Conservation (phyloP, 2,113 vertebrate species). For the Mixornis gularis region DNA sequence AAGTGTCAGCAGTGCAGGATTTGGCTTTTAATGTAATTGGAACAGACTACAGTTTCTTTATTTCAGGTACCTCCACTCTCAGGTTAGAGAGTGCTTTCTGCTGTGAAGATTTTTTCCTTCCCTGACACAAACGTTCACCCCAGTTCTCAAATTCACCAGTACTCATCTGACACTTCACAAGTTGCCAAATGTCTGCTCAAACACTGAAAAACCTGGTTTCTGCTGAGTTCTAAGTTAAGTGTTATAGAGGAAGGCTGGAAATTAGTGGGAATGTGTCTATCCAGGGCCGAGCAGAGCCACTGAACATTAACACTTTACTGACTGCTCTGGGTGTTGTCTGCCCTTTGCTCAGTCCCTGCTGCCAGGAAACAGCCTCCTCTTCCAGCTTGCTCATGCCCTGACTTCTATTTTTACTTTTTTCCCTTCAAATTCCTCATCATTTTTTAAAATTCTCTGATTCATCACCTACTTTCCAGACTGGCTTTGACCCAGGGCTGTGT, state of each 20-base stretch:
- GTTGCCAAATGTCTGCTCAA: constrained; percentile 46
- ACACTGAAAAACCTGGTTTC: background rate
- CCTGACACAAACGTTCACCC: background rate
- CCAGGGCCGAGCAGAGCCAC: background rate
- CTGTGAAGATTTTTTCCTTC: background rate
- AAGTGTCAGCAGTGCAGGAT: background rate
- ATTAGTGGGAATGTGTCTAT: background rate
- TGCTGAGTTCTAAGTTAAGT: background rate
- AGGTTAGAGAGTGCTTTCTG: constrained; percentile 8
- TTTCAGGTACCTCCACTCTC: constrained; percentile 13
- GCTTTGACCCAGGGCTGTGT: background rate
- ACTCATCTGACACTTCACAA: constrained; percentile 39
- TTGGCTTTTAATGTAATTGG: background rate
- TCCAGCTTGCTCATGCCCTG: background rate
- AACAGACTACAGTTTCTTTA: background rate
- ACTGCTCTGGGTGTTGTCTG: background rate
- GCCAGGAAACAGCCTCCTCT: background rate
- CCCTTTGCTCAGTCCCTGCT: background rate
- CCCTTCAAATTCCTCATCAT: background rate
- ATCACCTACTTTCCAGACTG: background rate
- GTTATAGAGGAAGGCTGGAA: background rate
- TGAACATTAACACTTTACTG: background rate
- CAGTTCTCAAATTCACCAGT: constrained; percentile 20
- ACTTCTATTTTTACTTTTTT: background rate
- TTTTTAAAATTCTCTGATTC: background rate